Base-by-base conservation (phyloP, 2,888 invertebrate genomes). In the Xanthorhoe spadicearia region DNA sequence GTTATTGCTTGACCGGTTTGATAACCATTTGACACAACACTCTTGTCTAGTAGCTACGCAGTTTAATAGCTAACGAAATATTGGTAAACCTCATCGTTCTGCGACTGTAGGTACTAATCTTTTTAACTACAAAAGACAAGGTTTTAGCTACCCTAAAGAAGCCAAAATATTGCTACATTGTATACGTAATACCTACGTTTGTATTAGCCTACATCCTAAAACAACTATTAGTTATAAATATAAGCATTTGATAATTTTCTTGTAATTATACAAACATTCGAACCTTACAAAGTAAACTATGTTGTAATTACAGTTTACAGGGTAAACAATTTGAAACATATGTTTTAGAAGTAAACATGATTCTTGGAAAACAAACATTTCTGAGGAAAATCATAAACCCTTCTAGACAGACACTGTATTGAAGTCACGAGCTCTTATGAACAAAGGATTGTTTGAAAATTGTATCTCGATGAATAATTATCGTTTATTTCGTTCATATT, bases 291-390 rank as follows among this genome's bases (percentile, higher is more conserved):
- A 64, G 60, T 55, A 60, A 60, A 64, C 59, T 43, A 60, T 49
- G 57, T 50, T 52, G 57, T 66, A 50, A 66, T 66, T 48, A 66
- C 50, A 54, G 61, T 54, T 58, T 62, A 58, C 57, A 50, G 43
- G 58, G 57, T 61, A 62, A 61, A 58, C 61, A 66, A 49, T 58
- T 61, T 61, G 52, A 23, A 17, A 53, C 23, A 55, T 32, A 38
- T 52, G 54, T 51, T 54, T 61, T 61, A 57, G 66, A 54, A 53
- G 61, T n/a, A 48, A 61, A 38, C 28, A 56, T 56, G 35, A 58
- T 54, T 56, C 35, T 23, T 49, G 38, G 19, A 60, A 60, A 51
- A 55, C 51, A 60, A 56, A 61, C 56, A 65, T 28, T 46, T 38
- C 46, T 53, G 17, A 8, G 6, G 15, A 17, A 17, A 48, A 48